Percentiles rank a stretch among this genome's conserved stretches.
phyloP scores from a whole-genome alignment of 2,113 vertebrate genomes.

The Pangasianodon gigas region DNA sequence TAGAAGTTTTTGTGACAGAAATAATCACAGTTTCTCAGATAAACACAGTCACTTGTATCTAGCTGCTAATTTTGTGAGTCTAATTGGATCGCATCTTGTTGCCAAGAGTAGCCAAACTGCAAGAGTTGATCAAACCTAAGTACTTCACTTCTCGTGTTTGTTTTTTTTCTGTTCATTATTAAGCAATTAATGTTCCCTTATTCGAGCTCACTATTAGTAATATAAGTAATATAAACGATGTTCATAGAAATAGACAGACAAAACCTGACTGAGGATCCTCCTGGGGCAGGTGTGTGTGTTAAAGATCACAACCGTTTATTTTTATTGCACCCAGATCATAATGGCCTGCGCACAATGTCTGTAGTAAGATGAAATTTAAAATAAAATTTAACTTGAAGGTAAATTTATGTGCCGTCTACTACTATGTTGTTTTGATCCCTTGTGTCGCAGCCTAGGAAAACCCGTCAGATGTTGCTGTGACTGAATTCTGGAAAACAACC shows the following conservation, averaged over 20 bases:
- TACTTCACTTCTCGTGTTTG: background rate
- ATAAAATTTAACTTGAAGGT: background rate
- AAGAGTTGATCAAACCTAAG: background rate
- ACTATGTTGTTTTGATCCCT: no score
- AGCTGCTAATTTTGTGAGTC: conserved; percentile 7
- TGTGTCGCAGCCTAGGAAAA: background rate
- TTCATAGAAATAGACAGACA: background rate
- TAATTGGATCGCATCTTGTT: background rate
- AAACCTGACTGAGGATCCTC: background rate
- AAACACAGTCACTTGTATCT: background rate
- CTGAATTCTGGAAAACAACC: background rate
- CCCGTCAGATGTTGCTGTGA: no score
- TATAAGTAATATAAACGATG: background rate
- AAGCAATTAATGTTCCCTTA: background rate
- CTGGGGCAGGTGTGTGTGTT: no score
- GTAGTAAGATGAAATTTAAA: background rate
- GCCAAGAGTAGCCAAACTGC: conserved; percentile 2
- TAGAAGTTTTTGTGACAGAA: background rate
- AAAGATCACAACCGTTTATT: no score
- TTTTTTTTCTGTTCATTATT: background rate
- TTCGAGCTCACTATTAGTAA: background rate
- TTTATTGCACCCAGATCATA: no score
- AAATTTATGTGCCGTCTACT: no score
- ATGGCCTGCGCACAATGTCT: background rate
- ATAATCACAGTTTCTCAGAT: background rate